A percentile compares a stretch with the other conserved stretches of the same genome.
phyloP scores from a whole-genome alignment of 2,888 invertebrate species.

The Caenorhabditis uteleia region DNA sequence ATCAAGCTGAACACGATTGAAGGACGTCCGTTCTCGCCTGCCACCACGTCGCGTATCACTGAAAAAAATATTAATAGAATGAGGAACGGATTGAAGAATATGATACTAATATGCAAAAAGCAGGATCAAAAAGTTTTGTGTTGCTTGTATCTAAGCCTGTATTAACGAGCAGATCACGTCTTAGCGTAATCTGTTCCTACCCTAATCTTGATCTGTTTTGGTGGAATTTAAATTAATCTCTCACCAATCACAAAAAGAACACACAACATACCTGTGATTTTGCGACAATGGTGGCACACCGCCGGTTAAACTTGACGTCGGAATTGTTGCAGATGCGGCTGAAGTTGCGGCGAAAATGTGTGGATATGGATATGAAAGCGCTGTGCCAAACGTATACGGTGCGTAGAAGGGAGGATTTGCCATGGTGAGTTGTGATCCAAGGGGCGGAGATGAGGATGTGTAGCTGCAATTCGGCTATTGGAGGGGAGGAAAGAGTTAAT shows the following conservation, averaged over 20 bases:
- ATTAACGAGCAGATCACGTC: constrained; percentile 15
- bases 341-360: constrained; percentile 13
- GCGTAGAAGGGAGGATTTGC: constrained; percentile 30
- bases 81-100: neutral
- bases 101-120: too few relatives aligned
- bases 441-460: constrained; percentile 5
- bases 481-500: neutral
- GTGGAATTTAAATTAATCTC: neutral
- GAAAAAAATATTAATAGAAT: neutral
- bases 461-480: neutral
- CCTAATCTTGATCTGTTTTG: constrained; percentile 37
- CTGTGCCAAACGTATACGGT: constrained; percentile 14
- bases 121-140: neutral
- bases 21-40: constrained; percentile 48
- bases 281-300: constrained; percentile 8
- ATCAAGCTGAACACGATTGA: constrained; percentile 47
- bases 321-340: constrained; percentile 3
- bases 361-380: constrained; percentile 25
- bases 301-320: constrained; percentile 5
- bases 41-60: constrained; percentile 31
- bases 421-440: constrained; percentile 24
- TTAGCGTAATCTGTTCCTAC: constrained; percentile 42
- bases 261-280: constrained; percentile 8
- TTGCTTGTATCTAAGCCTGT: constrained; percentile 24
- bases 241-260: too few relatives aligned